Conservation (phyloP, 2,888 invertebrate genomes). For the Oscheius sp. region DNA sequence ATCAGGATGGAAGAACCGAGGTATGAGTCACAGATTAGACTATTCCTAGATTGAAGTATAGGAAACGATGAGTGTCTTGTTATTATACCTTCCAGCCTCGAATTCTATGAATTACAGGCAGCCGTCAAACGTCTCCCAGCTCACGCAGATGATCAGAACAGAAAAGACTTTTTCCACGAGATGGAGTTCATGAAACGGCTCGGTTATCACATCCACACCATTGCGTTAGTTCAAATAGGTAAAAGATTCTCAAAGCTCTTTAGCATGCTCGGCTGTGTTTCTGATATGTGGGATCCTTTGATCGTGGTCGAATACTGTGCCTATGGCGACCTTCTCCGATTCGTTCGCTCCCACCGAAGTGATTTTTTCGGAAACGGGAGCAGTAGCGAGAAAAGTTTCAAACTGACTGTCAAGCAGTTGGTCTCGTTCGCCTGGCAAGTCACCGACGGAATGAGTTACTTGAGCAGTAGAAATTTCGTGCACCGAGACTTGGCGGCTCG, state of each 20-base stretch:
- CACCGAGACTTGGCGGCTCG: constrained; percentile 65
- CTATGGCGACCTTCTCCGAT: constrained; percentile 62
- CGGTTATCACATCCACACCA: constrained; percentile 62
- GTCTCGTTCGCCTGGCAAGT: constrained; percentile 66
- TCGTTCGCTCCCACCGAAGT: constrained; percentile 52
- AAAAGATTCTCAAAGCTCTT: not conserved
- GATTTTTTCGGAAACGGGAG: constrained; percentile 18
- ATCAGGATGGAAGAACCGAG: constrained; percentile 47
- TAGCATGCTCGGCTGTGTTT: constrained; percentile 64
- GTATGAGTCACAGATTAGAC: not conserved
- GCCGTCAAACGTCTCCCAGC: constrained; percentile 64
- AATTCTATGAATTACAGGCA: constrained; percentile 28
- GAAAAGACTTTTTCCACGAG: constrained; percentile 63
- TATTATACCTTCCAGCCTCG: not conserved
- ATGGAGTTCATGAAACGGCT: constrained; percentile 67
- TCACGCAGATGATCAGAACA: constrained; percentile 61
- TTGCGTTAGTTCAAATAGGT: constrained; percentile 37
- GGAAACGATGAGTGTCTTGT: too few species aligned
- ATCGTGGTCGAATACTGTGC: constrained; percentile 63
- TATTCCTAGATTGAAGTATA: not conserved
- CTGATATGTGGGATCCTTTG: constrained; percentile 57
- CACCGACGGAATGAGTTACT: constrained; percentile 62
- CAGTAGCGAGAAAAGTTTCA: constrained; percentile 35
- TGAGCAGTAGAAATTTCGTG: constrained; percentile 61
- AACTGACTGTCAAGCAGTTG: constrained; percentile 60